Base-by-base conservation (phyloP, 2,888 invertebrate genomes). In the Protophormia terraenovae region DNA sequence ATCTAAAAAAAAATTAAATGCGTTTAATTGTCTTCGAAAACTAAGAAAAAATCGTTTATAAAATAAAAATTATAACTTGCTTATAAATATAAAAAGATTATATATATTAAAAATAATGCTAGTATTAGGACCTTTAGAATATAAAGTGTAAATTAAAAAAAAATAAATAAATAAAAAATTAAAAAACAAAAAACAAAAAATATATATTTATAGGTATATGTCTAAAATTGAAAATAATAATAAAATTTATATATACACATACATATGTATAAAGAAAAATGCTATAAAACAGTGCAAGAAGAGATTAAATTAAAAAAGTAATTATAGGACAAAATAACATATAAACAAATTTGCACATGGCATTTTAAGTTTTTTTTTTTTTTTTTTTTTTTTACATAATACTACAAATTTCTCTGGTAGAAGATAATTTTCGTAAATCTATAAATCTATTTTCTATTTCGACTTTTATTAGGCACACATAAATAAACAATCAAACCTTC, bases 1-100 rank as follows among this genome's bases (percentile, higher is more conserved):
- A 92, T 91, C 84, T 81, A 75, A 45, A 84, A 55, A 77, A 78
- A 67, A 16, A 73, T 72, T 60, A n/a, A n/a, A n/a, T n/a, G n/a
- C 24, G 64, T 73, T 71, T 38, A 58, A 62, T 29, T 27, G 69
- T 81, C 24, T 71, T 73, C 66, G 60, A 55, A 75, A 47, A 62
- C 22, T 27, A 2, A 38, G 22, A 78, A 76, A 19, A 41, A 24
- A 19, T 47, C 12, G 58, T 47, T 64, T 62, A 64, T 45, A 76
- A 47, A 55, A 19, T 35, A 29, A 32, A 35, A 73, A 67, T 22
- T 38, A 47, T 50, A 76, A 71, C 19, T 77, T 73, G 81, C 67
- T 77, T 80, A 77, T 72, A 67, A 78, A 67, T 67, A 73, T 1
- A 62, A 73, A 67, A 76, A 71, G 27, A 78, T 66, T 67, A 41